Base-by-base conservation (phyloP, 2,888 invertebrate species). In the Drosophila hamatofila region DNA sequence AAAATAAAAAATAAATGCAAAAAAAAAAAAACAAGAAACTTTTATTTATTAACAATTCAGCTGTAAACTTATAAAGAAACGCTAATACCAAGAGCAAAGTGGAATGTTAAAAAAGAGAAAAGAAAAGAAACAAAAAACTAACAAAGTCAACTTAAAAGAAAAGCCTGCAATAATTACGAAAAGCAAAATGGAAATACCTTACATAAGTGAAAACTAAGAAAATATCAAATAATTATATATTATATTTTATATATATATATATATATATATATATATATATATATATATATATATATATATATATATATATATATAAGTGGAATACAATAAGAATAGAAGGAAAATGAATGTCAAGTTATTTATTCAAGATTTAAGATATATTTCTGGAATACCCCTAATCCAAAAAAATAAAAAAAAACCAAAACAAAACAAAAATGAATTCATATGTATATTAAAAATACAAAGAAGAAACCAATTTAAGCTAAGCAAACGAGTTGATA, bases 131-230 rank as follows among this genome's bases (percentile, higher is more conserved):
- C 25, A 56, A 27, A 61, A 44, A 8, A 58, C 21, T n/a, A 37
- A 52, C 33, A 41, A 44, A 57, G 42, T 25, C 18, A 46, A 51
- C 30, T n/a, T n/a, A 51, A 59, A 65, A 48, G 74, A 61, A 68
- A 44, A 66, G 80, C 69, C 74, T 80, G 66, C 68, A 72, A 72
- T 64, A 69, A 72, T 51, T 65, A 75, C 82, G 82, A 84, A 75
- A 84, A 85, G 80, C 82, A 82, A 78, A 65, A 78, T 72, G 58
- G 56, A 85, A 80, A 83, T 81, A 83, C 79, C 83, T 85, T 83
- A 81, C 67, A 69, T 68, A 80, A 72, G 66, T 59, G 75, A 52
- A 72, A 69, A 6, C 14, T 16, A 35, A 14, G 35, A 35, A 39
- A 51, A 16, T 49, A 37, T 51, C n/a, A 57, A 46, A 39, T 49